Conservation (phyloP, 1,140 invertebrate species). For the Saccostrea glomerata region DNA sequence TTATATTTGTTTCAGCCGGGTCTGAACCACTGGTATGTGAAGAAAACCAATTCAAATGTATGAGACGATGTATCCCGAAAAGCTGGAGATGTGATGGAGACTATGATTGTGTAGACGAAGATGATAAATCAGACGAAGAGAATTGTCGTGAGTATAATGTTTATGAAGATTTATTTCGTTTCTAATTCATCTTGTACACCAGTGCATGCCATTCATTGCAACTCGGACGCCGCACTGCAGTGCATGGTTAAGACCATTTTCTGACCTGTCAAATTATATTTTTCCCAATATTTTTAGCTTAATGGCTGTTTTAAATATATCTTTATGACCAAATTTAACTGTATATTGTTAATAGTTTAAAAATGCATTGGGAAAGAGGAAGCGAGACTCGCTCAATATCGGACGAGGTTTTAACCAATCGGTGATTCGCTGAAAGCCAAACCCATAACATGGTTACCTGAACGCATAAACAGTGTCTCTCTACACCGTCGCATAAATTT, state of each 20-base stretch:
- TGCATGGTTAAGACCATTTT: no score
- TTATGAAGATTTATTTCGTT: not conserved
- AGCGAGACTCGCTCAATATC: not conserved
- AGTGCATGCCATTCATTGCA: not conserved
- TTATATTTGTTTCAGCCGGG: not conserved
- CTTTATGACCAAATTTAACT: no score
- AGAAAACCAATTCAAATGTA: constrained; percentile 25
- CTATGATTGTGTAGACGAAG: constrained; percentile 72
- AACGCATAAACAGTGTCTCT: not conserved
- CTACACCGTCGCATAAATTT: not conserved
- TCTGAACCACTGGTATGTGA: not conserved
- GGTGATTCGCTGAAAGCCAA: not conserved
- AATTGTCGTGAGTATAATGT: constrained; percentile 59
- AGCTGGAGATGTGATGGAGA: constrained; percentile 74
- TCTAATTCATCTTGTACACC: not conserved
- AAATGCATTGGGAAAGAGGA: not conserved
- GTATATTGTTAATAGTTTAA: no score
- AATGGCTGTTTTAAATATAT: no score
- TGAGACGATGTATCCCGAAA: constrained; percentile 58
- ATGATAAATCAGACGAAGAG: constrained; percentile 52
- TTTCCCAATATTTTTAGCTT: no score
- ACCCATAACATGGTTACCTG: constrained; percentile 23
- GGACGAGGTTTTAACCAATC: constrained; percentile 19
- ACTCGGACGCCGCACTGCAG: no score
- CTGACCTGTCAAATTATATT: no score